A percentile compares a stretch with the other conserved stretches of the same genome.
Evolutionary conservation across 2,113 vertebrate genomes (phyloP).

Genomic region (Callipepla squamata): DNA sequence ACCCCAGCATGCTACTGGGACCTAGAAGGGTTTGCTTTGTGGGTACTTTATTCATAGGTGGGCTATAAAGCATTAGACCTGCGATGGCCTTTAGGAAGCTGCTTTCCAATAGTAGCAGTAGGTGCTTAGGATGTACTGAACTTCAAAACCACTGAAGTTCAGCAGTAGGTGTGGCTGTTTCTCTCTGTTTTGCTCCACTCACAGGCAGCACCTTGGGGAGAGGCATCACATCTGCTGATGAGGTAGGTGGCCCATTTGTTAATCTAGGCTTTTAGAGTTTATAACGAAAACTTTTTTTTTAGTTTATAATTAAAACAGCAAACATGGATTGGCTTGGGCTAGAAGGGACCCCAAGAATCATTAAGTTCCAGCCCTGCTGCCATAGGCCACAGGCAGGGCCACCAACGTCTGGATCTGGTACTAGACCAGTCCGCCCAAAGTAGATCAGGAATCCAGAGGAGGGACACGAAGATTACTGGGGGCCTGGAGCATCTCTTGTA

Average conservation of each 20-base stretch:
- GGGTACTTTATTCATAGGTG: background rate
- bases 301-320: background rate
- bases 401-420: too few species aligned
- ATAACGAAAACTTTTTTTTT: background rate
- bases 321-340: too few species aligned
- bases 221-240: background rate
- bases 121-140: background rate
- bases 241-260: background rate
- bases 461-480: too few species aligned
- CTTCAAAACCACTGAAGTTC: background rate
- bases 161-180: background rate
- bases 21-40: background rate
- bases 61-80: background rate
- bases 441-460: background rate
- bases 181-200: background rate
- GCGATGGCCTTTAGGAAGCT: background rate
- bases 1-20: fast-evolving
- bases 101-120: background rate
- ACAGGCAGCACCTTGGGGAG: background rate
- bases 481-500: too few species aligned
- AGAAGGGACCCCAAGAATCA: too few species aligned
- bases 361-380: too few species aligned
- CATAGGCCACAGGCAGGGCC: too few species aligned
- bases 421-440: background rate
- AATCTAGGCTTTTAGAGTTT: background rate